Conservation (phyloP, 2,888 invertebrate species). For the Crematogaster levior region DNA sequence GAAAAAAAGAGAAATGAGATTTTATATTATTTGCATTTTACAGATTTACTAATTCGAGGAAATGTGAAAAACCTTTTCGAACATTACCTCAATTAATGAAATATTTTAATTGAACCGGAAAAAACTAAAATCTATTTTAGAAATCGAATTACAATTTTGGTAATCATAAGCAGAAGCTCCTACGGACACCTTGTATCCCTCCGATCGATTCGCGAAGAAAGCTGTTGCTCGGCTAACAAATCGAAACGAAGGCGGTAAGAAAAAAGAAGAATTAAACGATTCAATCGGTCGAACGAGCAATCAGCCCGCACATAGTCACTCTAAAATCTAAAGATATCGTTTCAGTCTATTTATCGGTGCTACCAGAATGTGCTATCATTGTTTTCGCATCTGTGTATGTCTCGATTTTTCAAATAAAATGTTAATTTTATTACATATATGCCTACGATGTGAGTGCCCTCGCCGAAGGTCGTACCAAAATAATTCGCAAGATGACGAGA, state of each 20-base stretch:
- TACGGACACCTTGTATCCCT: conserved; percentile 3
- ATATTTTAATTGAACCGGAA: neutral
- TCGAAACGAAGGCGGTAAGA: neutral
- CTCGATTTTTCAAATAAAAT: conserved; percentile 84
- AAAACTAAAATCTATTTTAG: neutral
- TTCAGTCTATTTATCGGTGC: conserved; percentile 81
- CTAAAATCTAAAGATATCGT: conserved; percentile 68
- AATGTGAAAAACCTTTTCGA: neutral
- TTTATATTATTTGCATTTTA: neutral
- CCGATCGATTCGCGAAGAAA: conserved; percentile 32
- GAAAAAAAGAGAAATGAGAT: neutral
- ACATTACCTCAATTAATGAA: neutral
- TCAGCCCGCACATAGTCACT: conserved; percentile 63
- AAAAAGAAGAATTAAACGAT: neutral
- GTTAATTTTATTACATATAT: conserved; percentile 82
- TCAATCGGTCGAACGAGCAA: conserved; percentile 48
- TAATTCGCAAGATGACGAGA: neutral
- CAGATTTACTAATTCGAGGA: neutral
- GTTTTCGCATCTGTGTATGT: conserved; percentile 83
- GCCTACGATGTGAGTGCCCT: neutral
- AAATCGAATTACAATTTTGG: neutral
- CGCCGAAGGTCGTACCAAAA: neutral
- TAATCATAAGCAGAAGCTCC: neutral
- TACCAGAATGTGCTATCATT: conserved; percentile 80
- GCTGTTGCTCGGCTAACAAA: conserved; percentile 39